phyloP scores from a whole-genome alignment of 2,888 invertebrate genomes.

The Lomographa bimaculata region DNA sequence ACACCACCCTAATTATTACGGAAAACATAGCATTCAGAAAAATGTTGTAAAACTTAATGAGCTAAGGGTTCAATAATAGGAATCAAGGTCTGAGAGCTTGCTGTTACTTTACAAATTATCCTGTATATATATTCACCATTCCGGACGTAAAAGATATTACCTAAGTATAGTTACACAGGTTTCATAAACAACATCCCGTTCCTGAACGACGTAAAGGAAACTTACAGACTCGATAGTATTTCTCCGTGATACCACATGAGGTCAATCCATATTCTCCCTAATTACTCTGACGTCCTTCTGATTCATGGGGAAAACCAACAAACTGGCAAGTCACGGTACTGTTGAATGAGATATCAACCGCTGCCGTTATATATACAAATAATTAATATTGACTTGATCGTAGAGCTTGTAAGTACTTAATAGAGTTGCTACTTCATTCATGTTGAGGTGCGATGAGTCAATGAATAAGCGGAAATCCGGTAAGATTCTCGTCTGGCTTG shows the following conservation, averaged over 20 bases:
- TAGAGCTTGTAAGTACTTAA: conserved; percentile 4
- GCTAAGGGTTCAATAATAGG: too few species aligned
- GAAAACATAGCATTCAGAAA: too few species aligned
- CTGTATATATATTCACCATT: too few species aligned
- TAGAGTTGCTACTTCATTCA: too few species aligned
- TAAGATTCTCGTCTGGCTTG: neutral
- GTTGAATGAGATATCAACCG: conserved; percentile 8
- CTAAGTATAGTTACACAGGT: too few species aligned
- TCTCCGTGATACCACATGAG: conserved; percentile 11
- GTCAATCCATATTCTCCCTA: conserved; percentile 31
- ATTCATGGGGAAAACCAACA: conserved; percentile 48
- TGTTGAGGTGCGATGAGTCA: conserved; percentile 6
- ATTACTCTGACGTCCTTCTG: conserved; percentile 42
- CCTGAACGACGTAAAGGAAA: too few species aligned
- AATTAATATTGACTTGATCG: neutral
- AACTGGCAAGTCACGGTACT: conserved; percentile 29
- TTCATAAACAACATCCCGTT: too few species aligned
- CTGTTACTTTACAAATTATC: too few species aligned
- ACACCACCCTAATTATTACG: too few species aligned
- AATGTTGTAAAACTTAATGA: too few species aligned
- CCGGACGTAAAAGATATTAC: too few species aligned
- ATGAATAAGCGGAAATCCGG: conserved; percentile 3
- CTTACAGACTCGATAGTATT: conserved; percentile 1
- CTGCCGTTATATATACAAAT: conserved; percentile 5
- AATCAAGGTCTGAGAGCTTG: too few species aligned